Percentiles rank a stretch among this genome's conserved stretches.
These are phyloP conservation scores for Alcedo atthis DNA, from an alignment of 2,797 vertebrate species.

Conservation along the genomic window DNA sequence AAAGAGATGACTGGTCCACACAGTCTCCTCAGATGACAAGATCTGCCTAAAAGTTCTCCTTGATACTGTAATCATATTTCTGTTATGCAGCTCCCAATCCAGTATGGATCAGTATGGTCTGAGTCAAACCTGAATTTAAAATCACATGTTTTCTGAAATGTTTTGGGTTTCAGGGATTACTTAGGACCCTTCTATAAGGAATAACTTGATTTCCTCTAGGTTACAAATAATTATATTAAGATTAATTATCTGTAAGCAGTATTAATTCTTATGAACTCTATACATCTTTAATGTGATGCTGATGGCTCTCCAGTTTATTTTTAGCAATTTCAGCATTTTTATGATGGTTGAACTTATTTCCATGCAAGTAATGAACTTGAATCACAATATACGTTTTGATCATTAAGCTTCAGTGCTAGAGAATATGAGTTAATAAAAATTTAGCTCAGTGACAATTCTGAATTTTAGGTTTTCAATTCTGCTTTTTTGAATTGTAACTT, in stretches of 20 bases:
- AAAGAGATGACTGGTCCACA: neutral
- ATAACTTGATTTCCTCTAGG: neutral
- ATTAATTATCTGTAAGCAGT: neutral
- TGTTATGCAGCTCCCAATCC: neutral
- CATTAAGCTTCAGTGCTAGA: neutral
- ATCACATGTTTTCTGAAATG: neutral
- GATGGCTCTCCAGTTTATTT: neutral
- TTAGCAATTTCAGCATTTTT: neutral
- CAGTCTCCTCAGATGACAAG: neutral
- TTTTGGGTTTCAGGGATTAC: neutral
- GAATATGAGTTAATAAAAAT: neutral
- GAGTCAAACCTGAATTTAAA: neutral
- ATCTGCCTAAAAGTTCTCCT: neutral
- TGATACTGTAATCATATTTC: neutral
- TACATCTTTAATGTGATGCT: neutral
- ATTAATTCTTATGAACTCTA: neutral
- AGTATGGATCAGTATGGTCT: neutral
- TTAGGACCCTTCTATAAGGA: neutral
- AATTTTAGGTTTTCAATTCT: neutral
- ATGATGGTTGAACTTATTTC: neutral
- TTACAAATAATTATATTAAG: neutral
- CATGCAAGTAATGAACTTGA: neutral
- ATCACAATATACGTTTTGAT: neutral
- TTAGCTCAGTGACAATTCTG: neutral
- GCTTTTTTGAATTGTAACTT: neutral